Conservation (phyloP, 2,113 vertebrate genomes). For the Antigone vipio region DNA sequence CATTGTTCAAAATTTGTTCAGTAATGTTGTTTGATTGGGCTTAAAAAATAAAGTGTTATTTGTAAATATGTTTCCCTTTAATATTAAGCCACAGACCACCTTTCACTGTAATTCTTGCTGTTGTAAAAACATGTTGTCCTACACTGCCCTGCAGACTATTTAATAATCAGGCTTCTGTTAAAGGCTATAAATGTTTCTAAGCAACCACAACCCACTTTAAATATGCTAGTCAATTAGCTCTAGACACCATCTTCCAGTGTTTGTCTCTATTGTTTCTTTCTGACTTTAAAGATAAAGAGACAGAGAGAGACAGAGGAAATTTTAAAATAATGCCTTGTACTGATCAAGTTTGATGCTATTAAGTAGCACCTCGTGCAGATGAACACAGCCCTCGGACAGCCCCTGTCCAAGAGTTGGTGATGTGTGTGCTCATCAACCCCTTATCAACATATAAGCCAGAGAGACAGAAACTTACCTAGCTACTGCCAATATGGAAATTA, state of each 20-base stretch:
- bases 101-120: constrained; percentile 1
- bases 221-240: constrained; percentile 24
- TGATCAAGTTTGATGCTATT: not conserved
- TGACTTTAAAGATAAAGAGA: not conserved
- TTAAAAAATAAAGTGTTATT: not conserved
- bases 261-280: not conserved
- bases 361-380: not conserved
- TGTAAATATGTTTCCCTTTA: constrained; percentile 15
- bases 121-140: not conserved
- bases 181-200: constrained; percentile 38
- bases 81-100: not conserved
- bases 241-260: not conserved
- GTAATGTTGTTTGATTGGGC: not conserved
- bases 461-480: not conserved
- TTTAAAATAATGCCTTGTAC: not conserved
- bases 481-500: not conserved
- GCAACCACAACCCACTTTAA: constrained; percentile 36
- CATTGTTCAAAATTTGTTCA: not conserved
- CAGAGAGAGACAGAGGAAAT: not conserved
- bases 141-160: not conserved
- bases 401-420: not conserved
- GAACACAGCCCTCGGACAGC: not conserved
- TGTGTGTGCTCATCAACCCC: not conserved
- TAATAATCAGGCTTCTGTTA: not conserved
- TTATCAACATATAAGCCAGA: not conserved